phyloP scores from a whole-genome alignment of 1,140 invertebrate species.

The Lamellibrachia luymesi region DNA sequence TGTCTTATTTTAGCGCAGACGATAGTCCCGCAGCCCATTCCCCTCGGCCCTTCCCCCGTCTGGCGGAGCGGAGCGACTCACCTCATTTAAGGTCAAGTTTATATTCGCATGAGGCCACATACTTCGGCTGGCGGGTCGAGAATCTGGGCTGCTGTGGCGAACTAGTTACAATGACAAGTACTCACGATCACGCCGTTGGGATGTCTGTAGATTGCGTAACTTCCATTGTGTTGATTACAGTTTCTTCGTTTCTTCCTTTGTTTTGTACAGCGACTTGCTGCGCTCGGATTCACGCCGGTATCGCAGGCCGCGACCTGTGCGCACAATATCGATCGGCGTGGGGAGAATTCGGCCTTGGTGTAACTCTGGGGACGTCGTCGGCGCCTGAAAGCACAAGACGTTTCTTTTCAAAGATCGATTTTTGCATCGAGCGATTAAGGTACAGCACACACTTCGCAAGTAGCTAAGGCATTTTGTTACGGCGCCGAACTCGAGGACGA shows the following conservation, averaged over 20 bases:
- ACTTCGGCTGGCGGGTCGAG: background rate
- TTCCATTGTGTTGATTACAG: background rate
- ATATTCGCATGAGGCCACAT: background rate
- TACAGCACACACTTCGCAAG: background rate
- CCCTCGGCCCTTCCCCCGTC: background rate
- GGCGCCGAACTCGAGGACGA: background rate
- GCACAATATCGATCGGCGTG: background rate
- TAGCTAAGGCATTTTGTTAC: background rate
- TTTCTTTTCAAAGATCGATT: background rate
- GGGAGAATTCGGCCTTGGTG: background rate
- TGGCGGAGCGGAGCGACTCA: background rate
- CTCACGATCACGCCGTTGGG: background rate
- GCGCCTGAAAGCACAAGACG: background rate
- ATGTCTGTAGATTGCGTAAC: background rate
- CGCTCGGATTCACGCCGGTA: background rate
- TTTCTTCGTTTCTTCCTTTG: background rate
- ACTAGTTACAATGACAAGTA: background rate
- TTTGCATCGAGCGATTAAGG: background rate
- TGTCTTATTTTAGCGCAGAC: background rate
- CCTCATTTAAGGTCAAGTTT: conserved; percentile 5
- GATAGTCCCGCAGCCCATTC: background rate
- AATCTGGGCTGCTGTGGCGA: background rate
- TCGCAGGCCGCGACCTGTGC: background rate
- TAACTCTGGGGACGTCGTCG: background rate
- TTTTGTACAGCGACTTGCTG: background rate